phyloP scores from a whole-genome alignment of 2,888 invertebrate species.

The Erannis defoliaria region DNA sequence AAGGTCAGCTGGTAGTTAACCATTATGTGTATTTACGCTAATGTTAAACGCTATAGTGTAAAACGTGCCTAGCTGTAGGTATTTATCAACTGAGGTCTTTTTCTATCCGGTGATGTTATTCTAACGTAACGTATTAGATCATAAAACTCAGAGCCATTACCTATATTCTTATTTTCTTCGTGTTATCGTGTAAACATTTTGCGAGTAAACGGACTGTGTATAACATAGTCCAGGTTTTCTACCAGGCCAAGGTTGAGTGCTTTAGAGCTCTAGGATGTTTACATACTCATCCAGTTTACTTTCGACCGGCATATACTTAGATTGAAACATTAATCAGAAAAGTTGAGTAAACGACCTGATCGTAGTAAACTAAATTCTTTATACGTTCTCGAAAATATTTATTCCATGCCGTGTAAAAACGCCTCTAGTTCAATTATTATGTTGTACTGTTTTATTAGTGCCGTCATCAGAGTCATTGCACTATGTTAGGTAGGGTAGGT shows the following conservation, averaged over 20 bases:
- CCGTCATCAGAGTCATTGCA: slow-evolving; percentile 57
- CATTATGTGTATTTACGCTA: slow-evolving; percentile 35
- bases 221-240: slow-evolving; percentile 65
- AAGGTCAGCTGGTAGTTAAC: slow-evolving; percentile 52
- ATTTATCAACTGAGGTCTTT: slow-evolving; percentile 12
- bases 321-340: slow-evolving; percentile 54
- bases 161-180: slow-evolving; percentile 47
- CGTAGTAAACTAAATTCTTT: slow-evolving; percentile 49
- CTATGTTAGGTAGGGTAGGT: slow-evolving; percentile 44
- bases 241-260: slow-evolving; percentile 74
- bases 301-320: slow-evolving; percentile 47
- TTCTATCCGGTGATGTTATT: slow-evolving; percentile 30
- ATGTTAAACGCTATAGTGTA: slow-evolving; percentile 20
- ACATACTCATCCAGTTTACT: slow-evolving; percentile 55
- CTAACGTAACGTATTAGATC: slow-evolving; percentile 42
- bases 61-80: slow-evolving; percentile 17
- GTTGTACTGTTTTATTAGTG: slow-evolving; percentile 50
- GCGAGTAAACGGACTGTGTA: slow-evolving; percentile 53
- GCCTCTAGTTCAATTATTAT: slow-evolving; percentile 26
- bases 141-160: slow-evolving; percentile 45
- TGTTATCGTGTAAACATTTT: slow-evolving; percentile 70
- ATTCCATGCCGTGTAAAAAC: slow-evolving; percentile 20
- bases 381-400: slow-evolving; percentile 50
- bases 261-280: slow-evolving; percentile 58
- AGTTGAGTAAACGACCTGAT: slow-evolving; percentile 50